Conservation (phyloP, 2,113 vertebrate genomes). For the Hypanus sabinus region DNA sequence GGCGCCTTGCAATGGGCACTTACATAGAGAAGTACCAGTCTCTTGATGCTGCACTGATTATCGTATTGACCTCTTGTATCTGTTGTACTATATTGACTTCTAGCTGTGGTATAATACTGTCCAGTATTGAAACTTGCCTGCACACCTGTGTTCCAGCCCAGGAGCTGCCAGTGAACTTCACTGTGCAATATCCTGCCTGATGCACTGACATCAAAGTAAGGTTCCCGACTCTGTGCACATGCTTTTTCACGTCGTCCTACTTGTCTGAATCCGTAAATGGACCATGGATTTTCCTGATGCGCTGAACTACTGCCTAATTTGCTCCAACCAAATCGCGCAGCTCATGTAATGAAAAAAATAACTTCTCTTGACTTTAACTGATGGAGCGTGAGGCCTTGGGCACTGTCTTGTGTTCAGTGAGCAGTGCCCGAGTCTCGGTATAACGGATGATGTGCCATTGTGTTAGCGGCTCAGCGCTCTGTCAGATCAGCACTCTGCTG, state of each 20-base stretch:
- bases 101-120: neutral
- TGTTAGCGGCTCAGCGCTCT: slow-evolving; percentile 46
- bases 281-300: slow-evolving; percentile 3
- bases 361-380: slow-evolving; percentile 36
- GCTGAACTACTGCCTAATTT: neutral
- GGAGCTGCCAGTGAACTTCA: too few species aligned
- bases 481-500: slow-evolving; percentile 50
- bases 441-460: slow-evolving; percentile 53
- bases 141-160: neutral
- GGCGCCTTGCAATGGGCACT: neutral
- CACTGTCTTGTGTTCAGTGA: neutral
- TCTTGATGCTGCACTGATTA: neutral
- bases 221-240: slow-evolving; percentile 54
- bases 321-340: neutral
- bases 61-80: neutral
- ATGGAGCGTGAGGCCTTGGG: neutral
- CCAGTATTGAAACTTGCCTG: neutral
- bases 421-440: slow-evolving; percentile 42
- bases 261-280: slow-evolving; percentile 43
- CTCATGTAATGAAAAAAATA: neutral
- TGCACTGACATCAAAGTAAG: slow-evolving; percentile 37
- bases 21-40: too few species aligned
- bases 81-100: neutral
- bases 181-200: slow-evolving; percentile 14
- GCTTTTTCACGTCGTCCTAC: slow-evolving; percentile 55